These are phyloP conservation scores for Lophius piscatorius DNA, from an alignment of 2,113 vertebrate genomes.

Conservation along the genomic window DNA sequence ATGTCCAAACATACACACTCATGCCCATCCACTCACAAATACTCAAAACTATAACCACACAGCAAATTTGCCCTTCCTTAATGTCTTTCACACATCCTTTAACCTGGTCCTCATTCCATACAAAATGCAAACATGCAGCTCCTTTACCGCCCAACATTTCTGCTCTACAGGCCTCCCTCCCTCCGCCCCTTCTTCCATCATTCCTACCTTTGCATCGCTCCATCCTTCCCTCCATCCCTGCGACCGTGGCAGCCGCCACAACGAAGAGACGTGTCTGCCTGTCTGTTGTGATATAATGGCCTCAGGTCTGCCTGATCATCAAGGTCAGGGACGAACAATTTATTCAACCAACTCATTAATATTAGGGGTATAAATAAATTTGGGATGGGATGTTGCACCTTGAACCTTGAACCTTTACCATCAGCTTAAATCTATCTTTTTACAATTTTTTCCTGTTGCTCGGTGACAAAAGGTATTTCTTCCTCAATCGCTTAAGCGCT, in stretches of 20 bases:
- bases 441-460: constrained; percentile 52
- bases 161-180: constrained; percentile 41
- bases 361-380: constrained; percentile 97
- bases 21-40: constrained; percentile 19
- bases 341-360: constrained; percentile 87
- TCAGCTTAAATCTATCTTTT: constrained; percentile 79
- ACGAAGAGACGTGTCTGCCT: constrained; percentile 53
- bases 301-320: constrained; percentile 81
- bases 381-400: constrained; percentile 87
- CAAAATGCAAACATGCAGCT: constrained; percentile 76
- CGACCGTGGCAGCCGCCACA: constrained; percentile 48
- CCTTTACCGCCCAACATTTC: constrained; percentile 53
- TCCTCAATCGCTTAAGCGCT: constrained; percentile 9
- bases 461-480: constrained; percentile 60
- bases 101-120: constrained; percentile 73
- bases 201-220: constrained; percentile 28
- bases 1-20: constrained; percentile 2
- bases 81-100: constrained; percentile 84
- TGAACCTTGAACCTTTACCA: constrained; percentile 91
- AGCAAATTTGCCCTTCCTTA: constrained; percentile 16
- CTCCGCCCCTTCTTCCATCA: constrained; percentile 20
- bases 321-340: constrained; percentile 88
- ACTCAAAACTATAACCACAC: constrained; percentile 18
- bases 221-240: constrained; percentile 19
- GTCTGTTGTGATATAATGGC: constrained; percentile 74